Base-by-base conservation (phyloP, 2,797 vertebrate genomes). In the Thunnus albacares region DNA sequence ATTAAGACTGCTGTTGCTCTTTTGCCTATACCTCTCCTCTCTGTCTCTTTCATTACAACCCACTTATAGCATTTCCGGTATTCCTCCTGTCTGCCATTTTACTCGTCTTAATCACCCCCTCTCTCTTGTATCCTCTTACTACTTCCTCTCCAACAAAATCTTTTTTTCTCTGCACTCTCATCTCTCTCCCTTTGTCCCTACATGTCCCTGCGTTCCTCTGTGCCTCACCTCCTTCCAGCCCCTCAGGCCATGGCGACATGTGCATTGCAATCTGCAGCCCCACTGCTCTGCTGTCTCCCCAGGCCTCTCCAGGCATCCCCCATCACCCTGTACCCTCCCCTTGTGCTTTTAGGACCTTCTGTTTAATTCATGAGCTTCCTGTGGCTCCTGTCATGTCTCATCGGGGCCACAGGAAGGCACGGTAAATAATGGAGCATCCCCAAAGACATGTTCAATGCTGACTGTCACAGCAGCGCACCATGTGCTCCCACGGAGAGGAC, bases 301-400 rank as follows among this genome's bases (percentile, higher is more conserved):
- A 69, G 87, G 85, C 90, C 89, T 87, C 90, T 80, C 80, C 77
- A 69, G 87, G 85, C 90, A 86, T 83, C 84, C 71, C 47, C 79
- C 80, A 81, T 87, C 89, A 88, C 87, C 92, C 77, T 61, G 75
- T 64, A 85, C 79, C 91, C 81, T 82, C 90, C 91, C 82, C 83
- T 85, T 87, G 80, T 91, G 90, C 92, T 95, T 96, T 96, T 93
- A 96, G 95, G 90, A 72, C 85, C 77, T 76, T 82, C 83, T 96
- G 81, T 94, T 96, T 96, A 95, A 96, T 97, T 96, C 81, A 96
- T 96, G 86, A 93, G 83, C 93, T 96, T 93, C 92, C 91, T 94
- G 92, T 95, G 95, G 88, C 82, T 94, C 92, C 94, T 95, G 89
- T 95, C 94, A 95, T 85, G 86, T 94, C 94, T 85, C 78, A 90